These are phyloP conservation scores for Oasisia sp. DNA, from an alignment of 2,888 invertebrate genomes.

Conservation along the genomic window DNA sequence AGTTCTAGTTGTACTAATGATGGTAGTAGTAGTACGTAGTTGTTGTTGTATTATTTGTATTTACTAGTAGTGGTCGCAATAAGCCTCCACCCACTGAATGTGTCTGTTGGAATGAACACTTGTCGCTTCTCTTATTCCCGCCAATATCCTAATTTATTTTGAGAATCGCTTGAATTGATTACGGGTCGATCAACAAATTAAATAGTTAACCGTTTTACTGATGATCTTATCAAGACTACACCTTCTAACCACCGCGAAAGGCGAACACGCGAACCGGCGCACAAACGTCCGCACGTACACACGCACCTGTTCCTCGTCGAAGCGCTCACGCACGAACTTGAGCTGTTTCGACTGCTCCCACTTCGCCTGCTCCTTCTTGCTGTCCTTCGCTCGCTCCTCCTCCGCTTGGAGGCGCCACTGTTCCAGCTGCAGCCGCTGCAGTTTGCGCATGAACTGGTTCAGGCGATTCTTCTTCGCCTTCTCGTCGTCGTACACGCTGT, in stretches of 20 bases:
- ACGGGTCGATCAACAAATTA: too few species aligned
- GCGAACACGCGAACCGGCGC: not conserved
- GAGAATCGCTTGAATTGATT: too few species aligned
- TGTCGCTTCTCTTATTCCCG: too few species aligned
- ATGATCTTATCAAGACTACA: too few species aligned
- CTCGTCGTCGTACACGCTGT: conserved; percentile 26
- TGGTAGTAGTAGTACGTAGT: too few species aligned
- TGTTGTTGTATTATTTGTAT: too few species aligned
- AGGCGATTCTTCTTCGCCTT: conserved; percentile 7
- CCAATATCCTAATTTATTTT: too few species aligned
- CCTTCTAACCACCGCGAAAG: not conserved
- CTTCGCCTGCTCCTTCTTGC: not conserved
- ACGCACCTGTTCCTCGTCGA: conserved; percentile 28
- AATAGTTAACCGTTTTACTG: too few species aligned
- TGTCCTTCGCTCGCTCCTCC: not conserved
- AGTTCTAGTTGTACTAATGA: too few species aligned
- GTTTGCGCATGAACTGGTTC: conserved; percentile 24
- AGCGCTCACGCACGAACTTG: not conserved
- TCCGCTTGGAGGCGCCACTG: conserved; percentile 25
- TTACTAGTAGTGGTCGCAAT: too few species aligned
- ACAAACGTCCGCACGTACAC: not conserved
- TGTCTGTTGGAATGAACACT: too few species aligned
- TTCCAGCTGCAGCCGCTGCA: conserved; percentile 28
- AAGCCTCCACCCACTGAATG: too few species aligned
- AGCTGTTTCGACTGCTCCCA: not conserved